phyloP scores from a whole-genome alignment of 2,888 invertebrate genomes.

The Meiosimyza decipiens region DNA sequence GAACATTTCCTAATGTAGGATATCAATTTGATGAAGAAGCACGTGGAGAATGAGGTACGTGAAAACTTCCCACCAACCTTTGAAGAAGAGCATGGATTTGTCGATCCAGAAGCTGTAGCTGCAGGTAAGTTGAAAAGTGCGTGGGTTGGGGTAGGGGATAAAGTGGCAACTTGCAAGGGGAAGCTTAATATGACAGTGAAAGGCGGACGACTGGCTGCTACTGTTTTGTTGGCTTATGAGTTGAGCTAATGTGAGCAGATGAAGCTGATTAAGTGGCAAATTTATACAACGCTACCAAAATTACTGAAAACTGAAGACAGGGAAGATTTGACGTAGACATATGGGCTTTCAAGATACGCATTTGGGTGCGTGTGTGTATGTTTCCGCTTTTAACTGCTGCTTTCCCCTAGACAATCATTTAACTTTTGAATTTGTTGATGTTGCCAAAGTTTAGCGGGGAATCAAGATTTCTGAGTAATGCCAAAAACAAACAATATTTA shows the following conservation, averaged over 20 bases:
- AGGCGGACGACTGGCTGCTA: slow-evolving; percentile 2
- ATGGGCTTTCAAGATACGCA: not conserved
- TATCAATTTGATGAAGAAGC: slow-evolving; percentile 71
- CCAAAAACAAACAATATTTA: not conserved
- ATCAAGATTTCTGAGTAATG: too few species aligned
- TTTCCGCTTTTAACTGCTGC: too few species aligned
- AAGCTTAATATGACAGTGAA: not conserved
- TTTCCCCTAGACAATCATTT: too few species aligned
- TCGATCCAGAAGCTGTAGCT: slow-evolving; percentile 49
- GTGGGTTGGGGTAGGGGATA: too few species aligned
- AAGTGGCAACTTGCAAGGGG: too few species aligned
- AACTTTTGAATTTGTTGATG: too few species aligned
- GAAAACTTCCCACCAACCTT: slow-evolving; percentile 64
- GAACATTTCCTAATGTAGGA: slow-evolving; percentile 69
- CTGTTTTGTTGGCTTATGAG: slow-evolving; percentile 17
- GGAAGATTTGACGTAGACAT: too few species aligned
- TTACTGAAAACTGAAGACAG: not conserved
- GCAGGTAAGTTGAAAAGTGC: slow-evolving; percentile 48
- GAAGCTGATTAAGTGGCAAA: slow-evolving; percentile 12
- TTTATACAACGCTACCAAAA: not conserved
- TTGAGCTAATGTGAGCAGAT: slow-evolving; percentile 13
- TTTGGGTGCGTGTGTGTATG: too few species aligned
- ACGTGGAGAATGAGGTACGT: slow-evolving; percentile 73
- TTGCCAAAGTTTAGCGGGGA: too few species aligned
- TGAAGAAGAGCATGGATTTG: slow-evolving; percentile 56